A percentile compares a stretch with the other conserved stretches of the same genome.
Evolutionary conservation across 2,888 invertebrate species (phyloP).

Genomic region (Tenthredo mesomela): DNA sequence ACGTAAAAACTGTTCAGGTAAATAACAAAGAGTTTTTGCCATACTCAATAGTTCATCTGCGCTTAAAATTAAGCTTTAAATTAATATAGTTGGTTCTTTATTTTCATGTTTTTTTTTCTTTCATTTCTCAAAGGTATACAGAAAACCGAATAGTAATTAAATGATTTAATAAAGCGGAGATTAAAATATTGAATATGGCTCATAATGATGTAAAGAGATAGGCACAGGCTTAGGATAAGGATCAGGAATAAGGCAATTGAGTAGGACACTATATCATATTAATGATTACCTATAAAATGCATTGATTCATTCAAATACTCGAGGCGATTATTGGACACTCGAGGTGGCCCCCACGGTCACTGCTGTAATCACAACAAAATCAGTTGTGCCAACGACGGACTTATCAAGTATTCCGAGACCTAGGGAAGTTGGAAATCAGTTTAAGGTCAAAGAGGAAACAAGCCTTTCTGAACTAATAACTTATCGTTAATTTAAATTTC

Average conservation of each 20-base stretch:
- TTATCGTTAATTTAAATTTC: background rate
- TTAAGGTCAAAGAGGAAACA: background rate
- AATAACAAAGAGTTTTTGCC: slow-evolving; percentile 58
- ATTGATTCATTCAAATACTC: slow-evolving; percentile 77
- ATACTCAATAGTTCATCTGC: slow-evolving; percentile 60
- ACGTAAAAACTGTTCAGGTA: slow-evolving; percentile 67
- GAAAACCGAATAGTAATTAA: background rate
- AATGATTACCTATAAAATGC: slow-evolving; percentile 78
- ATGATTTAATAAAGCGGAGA: background rate
- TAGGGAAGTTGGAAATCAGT: slow-evolving; percentile 15
- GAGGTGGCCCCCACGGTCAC: slow-evolving; percentile 75
- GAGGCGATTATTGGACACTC: slow-evolving; percentile 77
- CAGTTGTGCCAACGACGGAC: slow-evolving; percentile 77
- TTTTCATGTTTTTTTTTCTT: background rate
- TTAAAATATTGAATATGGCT: slow-evolving; percentile 16
- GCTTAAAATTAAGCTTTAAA: background rate
- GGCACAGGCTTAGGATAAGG: background rate
- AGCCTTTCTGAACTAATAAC: background rate
- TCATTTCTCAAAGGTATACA: background rate
- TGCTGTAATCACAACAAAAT: slow-evolving; percentile 78
- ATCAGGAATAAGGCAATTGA: slow-evolving; percentile 13
- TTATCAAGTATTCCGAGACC: slow-evolving; percentile 55
- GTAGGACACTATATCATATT: slow-evolving; percentile 75
- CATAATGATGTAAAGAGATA: slow-evolving; percentile 16
- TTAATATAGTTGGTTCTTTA: background rate